Conservation (phyloP, 2,888 invertebrate genomes). For the Zygogramma bicolorata region DNA sequence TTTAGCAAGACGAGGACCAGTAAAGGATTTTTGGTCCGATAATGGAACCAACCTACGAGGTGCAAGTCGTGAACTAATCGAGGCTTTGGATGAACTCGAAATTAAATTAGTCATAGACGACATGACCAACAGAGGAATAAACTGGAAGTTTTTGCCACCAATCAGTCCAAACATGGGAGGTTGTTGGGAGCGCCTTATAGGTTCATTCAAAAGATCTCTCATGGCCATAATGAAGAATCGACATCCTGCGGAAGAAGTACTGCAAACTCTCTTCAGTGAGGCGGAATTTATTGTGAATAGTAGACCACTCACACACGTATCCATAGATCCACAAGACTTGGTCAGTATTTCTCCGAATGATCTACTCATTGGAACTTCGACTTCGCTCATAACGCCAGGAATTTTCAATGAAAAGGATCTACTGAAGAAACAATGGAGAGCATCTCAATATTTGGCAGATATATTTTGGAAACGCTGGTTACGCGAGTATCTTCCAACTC, state of each 20-base stretch:
- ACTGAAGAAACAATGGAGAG: not conserved
- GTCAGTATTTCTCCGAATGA: not conserved
- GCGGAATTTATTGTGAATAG: not conserved
- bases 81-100: too few relatives aligned
- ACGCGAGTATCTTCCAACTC: not conserved
- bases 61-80: not conserved
- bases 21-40: not conserved
- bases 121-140: not conserved
- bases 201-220: not conserved
- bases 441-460: not conserved
- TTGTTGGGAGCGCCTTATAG: not conserved
- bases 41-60: not conserved
- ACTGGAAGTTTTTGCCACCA: not conserved
- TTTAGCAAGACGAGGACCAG: not conserved
- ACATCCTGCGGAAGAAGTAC: not conserved
- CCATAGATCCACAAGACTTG: conserved; percentile 1
- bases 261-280: not conserved
- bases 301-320: not conserved
- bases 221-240: not conserved
- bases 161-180: not conserved
- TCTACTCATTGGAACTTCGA: not conserved
- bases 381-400: not conserved
- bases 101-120: not conserved
- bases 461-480: not conserved
- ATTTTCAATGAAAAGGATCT: not conserved